Conservation (phyloP, 2,888 invertebrate genomes). For the Melipona bicolor region DNA sequence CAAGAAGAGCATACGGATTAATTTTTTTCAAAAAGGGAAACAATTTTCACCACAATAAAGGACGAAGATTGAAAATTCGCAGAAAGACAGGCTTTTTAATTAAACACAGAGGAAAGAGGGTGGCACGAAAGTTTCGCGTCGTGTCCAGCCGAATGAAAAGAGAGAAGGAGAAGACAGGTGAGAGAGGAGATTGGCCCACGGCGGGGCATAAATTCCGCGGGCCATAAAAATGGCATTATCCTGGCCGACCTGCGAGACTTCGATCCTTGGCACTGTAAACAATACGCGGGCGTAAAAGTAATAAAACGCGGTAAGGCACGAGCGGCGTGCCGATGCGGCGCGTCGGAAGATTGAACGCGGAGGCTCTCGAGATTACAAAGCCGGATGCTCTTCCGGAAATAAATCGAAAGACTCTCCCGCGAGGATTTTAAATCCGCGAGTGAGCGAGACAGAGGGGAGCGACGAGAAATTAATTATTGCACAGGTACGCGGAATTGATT, state of each 20-base stretch:
- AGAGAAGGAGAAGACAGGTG: background rate
- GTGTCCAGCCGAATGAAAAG: too few relatives aligned
- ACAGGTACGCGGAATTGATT: too few relatives aligned
- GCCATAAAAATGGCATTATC: constrained; percentile 43
- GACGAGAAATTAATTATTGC: background rate
- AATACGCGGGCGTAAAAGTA: constrained; percentile 11
- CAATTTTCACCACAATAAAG: too few relatives aligned
- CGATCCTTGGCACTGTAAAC: constrained; percentile 23
- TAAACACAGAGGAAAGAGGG: background rate
- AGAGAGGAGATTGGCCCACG: background rate
- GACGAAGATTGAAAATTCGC: background rate
- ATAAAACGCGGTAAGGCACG: constrained; percentile 6
- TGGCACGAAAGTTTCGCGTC: constrained; percentile 10
- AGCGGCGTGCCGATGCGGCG: background rate
- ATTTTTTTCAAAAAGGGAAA: too few relatives aligned
- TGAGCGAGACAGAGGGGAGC: background rate
- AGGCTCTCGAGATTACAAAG: constrained; percentile 22
- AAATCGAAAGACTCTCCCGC: constrained; percentile 3
- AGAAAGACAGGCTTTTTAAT: constrained; percentile 8
- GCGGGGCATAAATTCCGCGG: constrained; percentile 24
- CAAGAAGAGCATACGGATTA: too few relatives aligned
- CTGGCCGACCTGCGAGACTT: too few relatives aligned
- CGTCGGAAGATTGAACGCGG: constrained; percentile 11
- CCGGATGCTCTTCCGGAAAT: constrained; percentile 2
- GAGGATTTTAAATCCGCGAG: too few relatives aligned